These are phyloP conservation scores for Escarpia spicata DNA, from an alignment of 2,888 invertebrate species.

Conservation along the genomic window DNA sequence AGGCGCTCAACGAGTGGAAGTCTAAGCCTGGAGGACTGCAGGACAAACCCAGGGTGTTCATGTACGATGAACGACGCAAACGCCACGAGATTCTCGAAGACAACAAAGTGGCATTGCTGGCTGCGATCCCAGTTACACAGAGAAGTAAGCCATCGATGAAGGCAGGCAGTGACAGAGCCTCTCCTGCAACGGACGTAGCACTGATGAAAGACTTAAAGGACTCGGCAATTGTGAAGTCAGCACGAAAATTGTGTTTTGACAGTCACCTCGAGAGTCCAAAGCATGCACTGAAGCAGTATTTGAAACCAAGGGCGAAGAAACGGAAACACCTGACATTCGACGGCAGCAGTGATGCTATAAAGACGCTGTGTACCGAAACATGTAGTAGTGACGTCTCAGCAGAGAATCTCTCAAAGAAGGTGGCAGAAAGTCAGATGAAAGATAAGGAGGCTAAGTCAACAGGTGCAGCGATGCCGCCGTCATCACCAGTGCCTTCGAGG, in stretches of 20 bases:
- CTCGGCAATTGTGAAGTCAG: neutral
- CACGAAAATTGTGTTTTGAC: neutral
- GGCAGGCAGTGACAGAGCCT: neutral
- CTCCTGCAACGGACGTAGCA: neutral
- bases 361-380: neutral
- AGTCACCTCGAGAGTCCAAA: neutral
- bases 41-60: neutral
- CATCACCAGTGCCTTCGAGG: constrained; percentile 13
- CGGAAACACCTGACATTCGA: neutral
- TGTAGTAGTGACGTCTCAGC: neutral
- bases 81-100: neutral
- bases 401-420: neutral
- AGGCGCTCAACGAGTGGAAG: neutral
- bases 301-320: neutral
- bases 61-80: neutral
- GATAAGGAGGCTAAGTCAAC: neutral
- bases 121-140: neutral
- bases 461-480: neutral
- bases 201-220: neutral
- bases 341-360: neutral
- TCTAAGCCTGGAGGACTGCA: neutral
- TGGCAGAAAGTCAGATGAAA: neutral
- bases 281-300: neutral
- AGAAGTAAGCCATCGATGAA: neutral
- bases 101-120: neutral